A percentile compares a stretch with the other conserved stretches of the same genome.
phyloP scores from a whole-genome alignment of 1,140 invertebrate species.

The Lysiphlebus fabarum region DNA sequence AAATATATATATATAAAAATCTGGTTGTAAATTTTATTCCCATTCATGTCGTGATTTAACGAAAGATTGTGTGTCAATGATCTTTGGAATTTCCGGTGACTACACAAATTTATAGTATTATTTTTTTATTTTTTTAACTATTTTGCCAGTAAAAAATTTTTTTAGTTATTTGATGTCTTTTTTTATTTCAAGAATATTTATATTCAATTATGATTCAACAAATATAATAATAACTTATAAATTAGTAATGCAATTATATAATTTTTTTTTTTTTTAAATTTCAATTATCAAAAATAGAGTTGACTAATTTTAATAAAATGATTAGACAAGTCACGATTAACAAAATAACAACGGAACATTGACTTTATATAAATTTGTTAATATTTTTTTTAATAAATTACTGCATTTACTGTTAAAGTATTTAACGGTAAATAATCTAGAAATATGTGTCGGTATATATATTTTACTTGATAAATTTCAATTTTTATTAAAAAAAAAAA shows the following conservation, averaged over 20 bases:
- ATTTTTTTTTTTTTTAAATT: neutral
- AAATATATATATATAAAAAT: too few species aligned
- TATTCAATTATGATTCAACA: too few species aligned
- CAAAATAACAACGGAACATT: slow-evolving; percentile 20
- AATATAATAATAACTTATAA: neutral
- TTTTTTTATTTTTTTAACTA: neutral
- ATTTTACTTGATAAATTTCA: neutral
- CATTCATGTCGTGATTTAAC: slow-evolving; percentile 12
- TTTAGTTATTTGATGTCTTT: neutral
- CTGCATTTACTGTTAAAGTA: slow-evolving; percentile 19
- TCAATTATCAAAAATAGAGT: neutral
- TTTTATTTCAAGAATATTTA: neutral
- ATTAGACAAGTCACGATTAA: slow-evolving; percentile 22
- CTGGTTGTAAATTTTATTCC: neutral
- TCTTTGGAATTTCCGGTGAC: slow-evolving; percentile 33
- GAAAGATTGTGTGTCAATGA: slow-evolving; percentile 12
- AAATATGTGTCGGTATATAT: neutral
- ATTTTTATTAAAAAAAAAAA: too few species aligned
- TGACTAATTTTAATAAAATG: slow-evolving; percentile 16
- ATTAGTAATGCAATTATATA: neutral
- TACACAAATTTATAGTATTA: slow-evolving; percentile 1
- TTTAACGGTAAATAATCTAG: slow-evolving; percentile 15
- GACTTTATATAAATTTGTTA: slow-evolving; percentile 12
- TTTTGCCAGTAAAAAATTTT: slow-evolving; percentile 14
- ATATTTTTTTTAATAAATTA: slow-evolving; percentile 2